Evolutionary conservation across 30 jellyfish, hydroid and myxozoan genomes (phyloP).

Genomic region (Haliclystus octoradiatus): DNA sequence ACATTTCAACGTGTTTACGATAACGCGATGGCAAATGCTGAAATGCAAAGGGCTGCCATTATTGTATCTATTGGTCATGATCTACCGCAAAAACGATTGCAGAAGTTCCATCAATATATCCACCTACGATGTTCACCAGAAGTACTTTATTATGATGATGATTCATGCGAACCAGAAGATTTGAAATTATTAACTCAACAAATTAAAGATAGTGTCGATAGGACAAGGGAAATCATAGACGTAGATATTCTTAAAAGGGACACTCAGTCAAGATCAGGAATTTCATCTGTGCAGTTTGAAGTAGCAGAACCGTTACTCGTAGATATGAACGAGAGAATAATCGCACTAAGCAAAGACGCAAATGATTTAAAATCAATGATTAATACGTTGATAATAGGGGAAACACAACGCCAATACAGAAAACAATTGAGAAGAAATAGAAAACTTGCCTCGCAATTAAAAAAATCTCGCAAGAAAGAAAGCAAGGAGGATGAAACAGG

Average conservation of each 20-base stretch:
- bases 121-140: slow-evolving; percentile 74
- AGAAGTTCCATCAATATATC: slow-evolving; percentile 20
- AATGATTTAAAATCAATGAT: neutral
- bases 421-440: neutral
- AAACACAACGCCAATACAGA: neutral
- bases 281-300: neutral
- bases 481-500: too few relatives aligned
- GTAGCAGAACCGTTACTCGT: neutral
- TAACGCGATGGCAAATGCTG: slow-evolving; percentile 91
- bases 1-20: slow-evolving; percentile 98
- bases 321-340: neutral
- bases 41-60: slow-evolving; percentile 81
- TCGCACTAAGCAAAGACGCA: neutral
- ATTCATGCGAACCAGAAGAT: slow-evolving; percentile 47
- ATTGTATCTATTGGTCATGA: slow-evolving; percentile 45
- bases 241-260: slow-evolving; percentile 16
- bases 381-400: neutral
- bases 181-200: slow-evolving; percentile 66
- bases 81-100: slow-evolving; percentile 30
- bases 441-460: neutral
- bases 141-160: slow-evolving; percentile 74
- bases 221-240: slow-evolving; percentile 22
- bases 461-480: too few relatives aligned
- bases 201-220: slow-evolving; percentile 48
- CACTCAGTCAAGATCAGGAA: neutral